Conservation (phyloP, 2,888 invertebrate genomes). For the Pinctada fucata region DNA sequence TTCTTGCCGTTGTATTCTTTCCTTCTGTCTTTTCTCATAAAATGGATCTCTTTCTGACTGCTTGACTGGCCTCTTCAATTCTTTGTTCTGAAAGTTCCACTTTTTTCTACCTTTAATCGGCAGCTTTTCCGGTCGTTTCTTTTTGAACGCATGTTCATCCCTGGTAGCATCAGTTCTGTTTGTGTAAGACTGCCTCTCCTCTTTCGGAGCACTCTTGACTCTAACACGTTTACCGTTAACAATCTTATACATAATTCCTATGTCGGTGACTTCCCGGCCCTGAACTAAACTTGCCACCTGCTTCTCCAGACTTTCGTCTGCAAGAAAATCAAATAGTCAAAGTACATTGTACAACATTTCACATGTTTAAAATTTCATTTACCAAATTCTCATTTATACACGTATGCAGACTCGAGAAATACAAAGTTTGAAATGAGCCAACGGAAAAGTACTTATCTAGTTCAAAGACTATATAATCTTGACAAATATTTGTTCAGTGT, state of each 20-base stretch:
- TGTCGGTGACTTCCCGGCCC: constrained; percentile 56
- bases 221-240: constrained; percentile 62
- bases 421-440: too few species aligned
- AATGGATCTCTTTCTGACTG: constrained; percentile 74
- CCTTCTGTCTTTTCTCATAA: constrained; percentile 60
- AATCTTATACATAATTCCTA: constrained; percentile 61
- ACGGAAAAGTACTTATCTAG: too few species aligned
- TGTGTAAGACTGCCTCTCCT: constrained; percentile 38
- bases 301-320: neutral
- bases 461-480: too few species aligned
- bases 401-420: too few species aligned
- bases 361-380: too few species aligned
- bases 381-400: too few species aligned
- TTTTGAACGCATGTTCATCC: constrained; percentile 3
- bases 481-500: too few species aligned
- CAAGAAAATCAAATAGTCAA: neutral
- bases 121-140: constrained; percentile 25
- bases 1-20: constrained; percentile 56
- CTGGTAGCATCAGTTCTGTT: constrained; percentile 28
- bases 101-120: constrained; percentile 50
- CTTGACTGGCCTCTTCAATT: constrained; percentile 58
- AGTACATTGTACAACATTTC: too few species aligned
- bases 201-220: constrained; percentile 62
- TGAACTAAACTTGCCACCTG: neutral
- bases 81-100: constrained; percentile 68